A percentile compares a stretch with the other conserved stretches of the same genome.
phyloP scores from a whole-genome alignment of 2,113 vertebrate genomes.

The Crotalus helleri region DNA sequence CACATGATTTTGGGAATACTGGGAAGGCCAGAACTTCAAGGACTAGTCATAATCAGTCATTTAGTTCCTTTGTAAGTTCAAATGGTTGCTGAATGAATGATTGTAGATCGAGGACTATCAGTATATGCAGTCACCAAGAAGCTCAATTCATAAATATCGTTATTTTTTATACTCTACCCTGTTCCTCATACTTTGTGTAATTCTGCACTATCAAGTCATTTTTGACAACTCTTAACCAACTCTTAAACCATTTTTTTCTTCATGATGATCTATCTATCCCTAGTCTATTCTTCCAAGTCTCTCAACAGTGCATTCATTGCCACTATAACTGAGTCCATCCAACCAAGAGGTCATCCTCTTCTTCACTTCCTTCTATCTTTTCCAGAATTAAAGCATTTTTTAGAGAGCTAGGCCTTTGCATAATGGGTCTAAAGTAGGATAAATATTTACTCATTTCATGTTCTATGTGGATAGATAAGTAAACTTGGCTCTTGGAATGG shows the following conservation, averaged over 20 bases:
- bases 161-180: neutral
- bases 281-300: neutral
- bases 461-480: neutral
- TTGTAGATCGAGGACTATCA: neutral
- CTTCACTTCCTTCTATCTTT: neutral
- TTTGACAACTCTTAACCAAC: neutral
- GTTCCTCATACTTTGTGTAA: neutral
- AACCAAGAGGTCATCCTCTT: neutral
- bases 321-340: neutral
- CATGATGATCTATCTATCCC: neutral
- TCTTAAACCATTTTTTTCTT: neutral
- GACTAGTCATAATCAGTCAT: neutral
- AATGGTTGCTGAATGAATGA: neutral
- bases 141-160: neutral
- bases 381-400: neutral
- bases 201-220: neutral
- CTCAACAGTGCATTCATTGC: neutral
- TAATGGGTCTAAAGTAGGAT: neutral
- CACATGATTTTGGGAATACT: neutral
- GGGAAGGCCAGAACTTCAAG: neutral
- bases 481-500: fast-evolving
- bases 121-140: neutral
- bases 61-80: neutral
- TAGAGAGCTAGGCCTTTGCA: neutral
- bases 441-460: neutral